These are phyloP conservation scores for Glyptemys insculpta DNA, from an alignment of 2,797 vertebrate genomes.

Conservation along the genomic window DNA sequence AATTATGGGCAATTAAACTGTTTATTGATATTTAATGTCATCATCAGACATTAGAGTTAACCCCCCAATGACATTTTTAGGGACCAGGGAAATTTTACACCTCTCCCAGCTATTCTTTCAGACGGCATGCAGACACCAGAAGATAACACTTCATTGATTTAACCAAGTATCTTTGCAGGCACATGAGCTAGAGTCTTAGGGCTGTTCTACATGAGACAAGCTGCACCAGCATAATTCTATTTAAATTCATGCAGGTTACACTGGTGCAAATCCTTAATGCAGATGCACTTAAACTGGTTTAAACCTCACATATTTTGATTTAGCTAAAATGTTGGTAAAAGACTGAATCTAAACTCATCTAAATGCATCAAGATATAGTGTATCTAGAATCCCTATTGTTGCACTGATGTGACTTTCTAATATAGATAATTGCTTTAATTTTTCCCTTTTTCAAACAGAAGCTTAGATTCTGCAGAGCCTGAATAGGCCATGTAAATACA, in stretches of 20 bases:
- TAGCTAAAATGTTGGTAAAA: not conserved
- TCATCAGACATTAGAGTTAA: not conserved
- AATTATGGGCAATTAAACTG: not conserved
- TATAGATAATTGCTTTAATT: not conserved
- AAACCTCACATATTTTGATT: not conserved
- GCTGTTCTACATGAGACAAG: not conserved
- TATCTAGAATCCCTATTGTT: not conserved
- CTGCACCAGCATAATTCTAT: not conserved
- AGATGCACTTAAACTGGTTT: not conserved
- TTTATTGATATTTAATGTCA: not conserved
- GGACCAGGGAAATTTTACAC: not conserved
- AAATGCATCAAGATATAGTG: fast-evolving
- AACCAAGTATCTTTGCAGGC: not conserved
- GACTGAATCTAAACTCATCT: not conserved
- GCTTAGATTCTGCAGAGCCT: not conserved
- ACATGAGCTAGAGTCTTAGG: not conserved
- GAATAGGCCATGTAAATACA: not conserved
- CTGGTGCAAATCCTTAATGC: not conserved
- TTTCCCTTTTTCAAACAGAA: not conserved
- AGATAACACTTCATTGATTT: not conserved
- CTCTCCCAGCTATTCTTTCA: not conserved
- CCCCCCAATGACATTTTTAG: not conserved
- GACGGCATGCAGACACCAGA: not conserved
- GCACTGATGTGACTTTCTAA: not conserved
- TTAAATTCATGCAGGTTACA: not conserved